Evolutionary conservation across 2,888 invertebrate genomes (phyloP).

Genomic region (Rhingia rostrata): DNA sequence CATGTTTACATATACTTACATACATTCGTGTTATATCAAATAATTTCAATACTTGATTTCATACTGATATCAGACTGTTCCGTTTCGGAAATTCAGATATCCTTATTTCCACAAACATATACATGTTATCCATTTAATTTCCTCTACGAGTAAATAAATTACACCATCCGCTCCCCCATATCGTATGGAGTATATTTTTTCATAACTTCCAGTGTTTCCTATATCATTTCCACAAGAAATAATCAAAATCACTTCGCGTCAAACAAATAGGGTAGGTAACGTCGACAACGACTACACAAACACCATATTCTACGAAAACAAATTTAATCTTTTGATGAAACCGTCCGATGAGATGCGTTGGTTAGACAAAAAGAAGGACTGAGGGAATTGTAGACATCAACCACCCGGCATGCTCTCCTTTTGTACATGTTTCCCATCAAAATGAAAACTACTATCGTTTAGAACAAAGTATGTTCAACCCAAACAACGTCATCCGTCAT

Average conservation of each 20-base stretch:
- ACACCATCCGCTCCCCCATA: background rate
- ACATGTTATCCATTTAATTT: constrained; percentile 13
- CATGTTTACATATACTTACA: no score
- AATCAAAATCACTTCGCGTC: constrained; percentile 11
- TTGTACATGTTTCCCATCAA: background rate
- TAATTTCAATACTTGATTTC: no score
- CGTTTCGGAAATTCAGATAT: constrained; percentile 21
- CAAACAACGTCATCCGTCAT: background rate
- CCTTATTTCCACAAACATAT: constrained; percentile 8
- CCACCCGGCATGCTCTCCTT: background rate
- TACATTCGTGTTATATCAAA: no score
- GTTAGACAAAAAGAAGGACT: background rate
- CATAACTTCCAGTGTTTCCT: constrained; percentile 4
- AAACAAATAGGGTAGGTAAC: background rate
- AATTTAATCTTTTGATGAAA: no score
- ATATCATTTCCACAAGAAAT: constrained; percentile 18
- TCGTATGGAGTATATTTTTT: constrained; percentile 4
- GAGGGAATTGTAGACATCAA: background rate
- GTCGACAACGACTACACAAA: background rate
- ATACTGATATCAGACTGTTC: background rate
- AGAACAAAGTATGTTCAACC: background rate
- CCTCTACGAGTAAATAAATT: constrained; percentile 8
- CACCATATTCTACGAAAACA: no score
- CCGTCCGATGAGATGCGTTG: no score
- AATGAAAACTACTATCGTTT: background rate